Percentiles rank a stretch among this genome's conserved stretches.
These are phyloP conservation scores for Mungos mungo DNA, from an alignment of 2,113 vertebrate genomes.

Conservation along the genomic window DNA sequence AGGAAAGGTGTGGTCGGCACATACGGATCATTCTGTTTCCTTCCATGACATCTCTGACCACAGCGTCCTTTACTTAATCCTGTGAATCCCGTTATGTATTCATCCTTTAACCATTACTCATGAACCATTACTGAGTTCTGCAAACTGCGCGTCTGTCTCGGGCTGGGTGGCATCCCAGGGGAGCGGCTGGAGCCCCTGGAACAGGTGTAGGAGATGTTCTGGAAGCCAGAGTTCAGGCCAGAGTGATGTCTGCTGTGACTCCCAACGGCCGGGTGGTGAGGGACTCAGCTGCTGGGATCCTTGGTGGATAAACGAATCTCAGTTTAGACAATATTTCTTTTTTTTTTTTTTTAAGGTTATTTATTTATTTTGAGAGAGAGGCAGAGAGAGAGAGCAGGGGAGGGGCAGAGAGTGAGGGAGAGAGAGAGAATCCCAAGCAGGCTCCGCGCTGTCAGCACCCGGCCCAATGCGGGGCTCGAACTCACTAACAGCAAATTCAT, in stretches of 20 bases:
- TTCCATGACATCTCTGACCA: not conserved
- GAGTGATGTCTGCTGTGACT: not conserved
- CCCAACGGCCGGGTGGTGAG: not conserved
- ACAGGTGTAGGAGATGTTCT: accelerated
- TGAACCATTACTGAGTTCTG: not conserved
- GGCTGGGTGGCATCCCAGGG: not conserved
- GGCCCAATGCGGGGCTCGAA: too few relatives aligned
- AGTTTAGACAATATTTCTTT: not conserved
- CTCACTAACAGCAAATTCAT: too few relatives aligned
- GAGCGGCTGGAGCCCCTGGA: not conserved
- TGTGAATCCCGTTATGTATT: not conserved
- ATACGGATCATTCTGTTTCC: too few relatives aligned
- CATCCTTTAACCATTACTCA: not conserved
- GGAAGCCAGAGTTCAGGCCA: not conserved
- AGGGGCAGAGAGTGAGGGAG: too few relatives aligned
- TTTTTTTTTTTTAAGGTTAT: too few relatives aligned
- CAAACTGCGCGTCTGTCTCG: not conserved
- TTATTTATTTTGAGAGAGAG: too few relatives aligned
- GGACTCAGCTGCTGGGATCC: not conserved
- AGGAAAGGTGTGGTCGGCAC: not conserved
- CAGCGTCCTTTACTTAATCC: not conserved
- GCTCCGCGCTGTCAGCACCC: too few relatives aligned
- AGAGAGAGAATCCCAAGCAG: too few relatives aligned
- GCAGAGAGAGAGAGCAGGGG: too few relatives aligned
- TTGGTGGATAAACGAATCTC: not conserved